Base-by-base conservation (phyloP, 2,888 invertebrate species). In the Eupithecia tripunctaria region DNA sequence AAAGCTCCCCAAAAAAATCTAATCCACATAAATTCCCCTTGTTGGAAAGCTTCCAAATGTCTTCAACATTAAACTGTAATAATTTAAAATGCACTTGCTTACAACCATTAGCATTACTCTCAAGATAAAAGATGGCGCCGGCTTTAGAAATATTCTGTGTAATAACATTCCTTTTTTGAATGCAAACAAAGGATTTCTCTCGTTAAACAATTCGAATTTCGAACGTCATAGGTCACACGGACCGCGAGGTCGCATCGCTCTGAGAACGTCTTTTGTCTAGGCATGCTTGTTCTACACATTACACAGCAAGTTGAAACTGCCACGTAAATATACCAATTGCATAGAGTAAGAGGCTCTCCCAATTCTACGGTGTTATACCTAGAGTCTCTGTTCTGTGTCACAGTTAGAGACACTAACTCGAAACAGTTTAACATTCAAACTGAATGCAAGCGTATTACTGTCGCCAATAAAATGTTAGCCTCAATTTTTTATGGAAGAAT, bases 341-440 rank as follows among this genome's bases (percentile, higher is more conserved):
- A 38, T 64, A 38, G 64, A 64, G 64, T 38, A 36, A 25, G 14
- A 64, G 36, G 21, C 21, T 64, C 38, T 36, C 18, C 60, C 60
- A 38, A 64, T 64, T 36, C 36, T n/a, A 64, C 64, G 14, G 64
- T 36, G 25, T 64, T 64, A 41, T 38, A n/a, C n/a, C n/a, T n/a
- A 64, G 64, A 21, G 80, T 78, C 81, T 80, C 80, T 78, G 82
- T 84, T 82, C 86, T 83, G 83, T 84, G 85, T 84, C 85, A 86
- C 88, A 85, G 85, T 86, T 82, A 85, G 60, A 32, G 60, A 32
- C 29, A 41, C 89, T 89, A 89, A 86, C 89, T 85, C 86, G 91
- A 92, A 56, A 88, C 93, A 92, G 90, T 85, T 94, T 93, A 93
- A 89, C 91, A 94, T 94, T 94, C 94, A 88, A 87, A 87, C 88